Base-by-base conservation (phyloP, 1,140 invertebrate species). In the Palaemon carinicauda region DNA sequence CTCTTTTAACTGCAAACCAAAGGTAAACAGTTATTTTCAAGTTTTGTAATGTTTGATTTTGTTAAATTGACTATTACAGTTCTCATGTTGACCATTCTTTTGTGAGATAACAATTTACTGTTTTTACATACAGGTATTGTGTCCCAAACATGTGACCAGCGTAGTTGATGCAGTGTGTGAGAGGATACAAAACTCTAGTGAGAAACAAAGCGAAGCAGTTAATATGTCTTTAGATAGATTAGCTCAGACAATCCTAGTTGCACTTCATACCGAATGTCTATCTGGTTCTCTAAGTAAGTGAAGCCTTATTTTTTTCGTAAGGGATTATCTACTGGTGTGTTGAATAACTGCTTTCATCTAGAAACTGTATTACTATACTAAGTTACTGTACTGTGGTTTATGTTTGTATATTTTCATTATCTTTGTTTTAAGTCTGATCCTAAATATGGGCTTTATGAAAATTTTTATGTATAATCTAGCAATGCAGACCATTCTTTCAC, bases 161-260 rank as follows among this genome's bases (percentile, higher is more conserved):
- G 82, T 83, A 33, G 82, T 83, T 53, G 82, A 83, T 77, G 82
- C 82, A 17, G 82, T 83, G 52, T 75, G 82, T 77, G 82, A 83
- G 17, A 74, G 82, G 50, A 83, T 83, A 21, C 74, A 71, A 29
- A 83, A 15, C 14, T 60, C 27, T 50, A n/a, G 31, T 0, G n/a
- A n/a, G 4, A 65, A 24, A 24, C n/a, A 75, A 17, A 73, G 75
- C 15, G 71, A 83, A 10, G 73, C n/a, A 54, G 54, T 60, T 10
- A 75, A 83, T n/a, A 73, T 60, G 31, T 74, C 82, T 3, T 53
- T 83, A 3, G 74, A 83, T 33, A 83, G 82, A 83, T 27, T 83
- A 24, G 73, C 82, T n/a, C 82, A 83, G 82, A 69, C 65, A 12
- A 83, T 83, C 19, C 51, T 83, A 41, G 82, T 83, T 41, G 82